These are phyloP conservation scores for Nematopogon swammerdamellus DNA, from an alignment of 2,888 invertebrate genomes.

Conservation along the genomic window DNA sequence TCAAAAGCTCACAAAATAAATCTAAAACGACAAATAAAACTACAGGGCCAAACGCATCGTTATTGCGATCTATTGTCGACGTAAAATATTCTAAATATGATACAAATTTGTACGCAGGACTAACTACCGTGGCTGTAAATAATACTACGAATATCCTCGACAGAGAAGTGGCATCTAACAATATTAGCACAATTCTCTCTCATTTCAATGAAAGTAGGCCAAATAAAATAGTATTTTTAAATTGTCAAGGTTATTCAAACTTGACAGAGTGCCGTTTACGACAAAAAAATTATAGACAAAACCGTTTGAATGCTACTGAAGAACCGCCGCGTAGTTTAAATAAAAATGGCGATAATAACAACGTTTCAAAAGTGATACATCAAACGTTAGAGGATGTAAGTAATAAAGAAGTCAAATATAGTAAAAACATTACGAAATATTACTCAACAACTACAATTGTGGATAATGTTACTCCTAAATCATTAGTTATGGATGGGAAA, in stretches of 20 bases:
- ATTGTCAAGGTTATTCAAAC: neutral
- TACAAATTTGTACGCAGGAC: too few relatives aligned
- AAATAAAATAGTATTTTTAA: neutral
- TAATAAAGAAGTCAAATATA: neutral
- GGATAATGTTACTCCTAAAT: neutral
- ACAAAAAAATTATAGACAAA: neutral
- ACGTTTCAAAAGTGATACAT: too few relatives aligned
- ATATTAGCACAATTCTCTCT: too few relatives aligned
- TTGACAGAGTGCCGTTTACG: neutral
- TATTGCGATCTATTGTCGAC: neutral
- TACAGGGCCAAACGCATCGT: neutral
- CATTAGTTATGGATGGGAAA: neutral
- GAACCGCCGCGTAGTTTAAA: too few relatives aligned
- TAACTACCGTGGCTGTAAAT: too few relatives aligned
- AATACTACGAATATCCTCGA: too few relatives aligned
- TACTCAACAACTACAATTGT: neutral
- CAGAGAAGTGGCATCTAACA: too few relatives aligned
- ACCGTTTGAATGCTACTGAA: too few relatives aligned
- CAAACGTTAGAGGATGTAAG: too few relatives aligned
- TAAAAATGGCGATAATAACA: too few relatives aligned
- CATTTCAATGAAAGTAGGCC: neutral
- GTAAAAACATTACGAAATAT: neutral
- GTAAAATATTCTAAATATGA: neutral
- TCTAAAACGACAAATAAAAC: neutral
- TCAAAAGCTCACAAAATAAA: neutral